A percentile compares a stretch with the other conserved stretches of the same genome.
These are phyloP conservation scores for Champsocephalus gunnari DNA, from an alignment of 2,797 vertebrate genomes.

Conservation along the genomic window DNA sequence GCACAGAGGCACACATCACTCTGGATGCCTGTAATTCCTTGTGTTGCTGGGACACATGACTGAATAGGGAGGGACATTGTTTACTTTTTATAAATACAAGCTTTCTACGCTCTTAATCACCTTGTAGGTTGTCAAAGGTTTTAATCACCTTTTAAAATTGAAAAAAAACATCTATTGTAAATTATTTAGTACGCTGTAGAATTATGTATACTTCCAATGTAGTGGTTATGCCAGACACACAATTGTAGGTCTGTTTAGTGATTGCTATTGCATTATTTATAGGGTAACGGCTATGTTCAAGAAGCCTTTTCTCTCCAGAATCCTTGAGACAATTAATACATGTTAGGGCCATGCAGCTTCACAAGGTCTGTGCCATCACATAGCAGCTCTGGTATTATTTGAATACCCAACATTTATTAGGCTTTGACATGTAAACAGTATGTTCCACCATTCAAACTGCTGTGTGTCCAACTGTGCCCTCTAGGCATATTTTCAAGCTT, in stretches of 20 bases:
- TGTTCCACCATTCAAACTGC: conserved; percentile 14
- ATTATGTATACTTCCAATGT: not conserved
- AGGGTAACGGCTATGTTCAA: not conserved
- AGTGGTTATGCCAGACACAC: not conserved
- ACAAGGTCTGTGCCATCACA: conserved; percentile 23
- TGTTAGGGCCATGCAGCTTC: not conserved
- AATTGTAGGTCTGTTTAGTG: not conserved
- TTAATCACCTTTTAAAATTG: not conserved
- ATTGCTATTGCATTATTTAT: conserved; percentile 38
- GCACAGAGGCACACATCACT: conserved; percentile 23
- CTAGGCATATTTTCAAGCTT: conserved; percentile 23
- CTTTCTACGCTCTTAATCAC: not conserved
- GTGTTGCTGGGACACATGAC: conserved; percentile 10
- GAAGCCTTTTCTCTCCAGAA: conserved; percentile 3
- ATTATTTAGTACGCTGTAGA: no score
- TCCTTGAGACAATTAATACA: conserved; percentile 16
- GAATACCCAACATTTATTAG: conserved; percentile 6
- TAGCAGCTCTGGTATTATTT: conserved; percentile 29
- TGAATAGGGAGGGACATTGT: not conserved
- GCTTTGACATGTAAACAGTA: conserved; percentile 26
- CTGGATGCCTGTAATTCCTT: conserved; percentile 29
- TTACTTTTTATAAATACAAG: conserved; percentile 16
- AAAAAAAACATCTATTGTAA: no score
- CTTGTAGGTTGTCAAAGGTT: conserved; percentile 15
- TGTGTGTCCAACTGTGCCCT: conserved; percentile 18